phyloP scores from a whole-genome alignment of 2,113 vertebrate genomes.

The Platycercus adscitus region DNA sequence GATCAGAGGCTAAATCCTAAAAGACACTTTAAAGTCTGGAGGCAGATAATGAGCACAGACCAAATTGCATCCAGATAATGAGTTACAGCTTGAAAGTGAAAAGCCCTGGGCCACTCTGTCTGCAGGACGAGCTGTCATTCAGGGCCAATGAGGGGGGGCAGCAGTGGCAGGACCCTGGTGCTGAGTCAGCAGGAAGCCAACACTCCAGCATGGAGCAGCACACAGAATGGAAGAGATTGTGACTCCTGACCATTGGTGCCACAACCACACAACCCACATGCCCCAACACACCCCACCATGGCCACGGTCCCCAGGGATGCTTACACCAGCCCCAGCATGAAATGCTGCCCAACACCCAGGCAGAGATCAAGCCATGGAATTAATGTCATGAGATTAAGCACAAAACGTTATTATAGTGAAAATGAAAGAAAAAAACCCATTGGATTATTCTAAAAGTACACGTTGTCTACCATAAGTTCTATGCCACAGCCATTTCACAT shows the following conservation, averaged over 20 bases:
- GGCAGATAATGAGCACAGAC: neutral
- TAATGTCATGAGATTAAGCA: neutral
- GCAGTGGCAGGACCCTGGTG: accelerated
- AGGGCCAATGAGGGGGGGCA: accelerated
- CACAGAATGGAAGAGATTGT: accelerated
- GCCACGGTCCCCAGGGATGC: accelerated
- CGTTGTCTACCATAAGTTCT: accelerated
- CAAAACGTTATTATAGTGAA: neutral
- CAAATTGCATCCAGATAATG: accelerated
- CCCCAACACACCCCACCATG: accelerated
- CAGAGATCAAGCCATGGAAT: accelerated
- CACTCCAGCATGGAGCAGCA: neutral
- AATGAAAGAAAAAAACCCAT: accelerated
- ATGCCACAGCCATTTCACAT: neutral
- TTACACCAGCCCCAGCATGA: too few relatives aligned
- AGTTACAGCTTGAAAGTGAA: neutral
- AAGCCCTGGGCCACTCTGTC: accelerated
- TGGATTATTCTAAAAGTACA: neutral
- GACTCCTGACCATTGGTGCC: neutral
- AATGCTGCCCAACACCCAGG: accelerated
- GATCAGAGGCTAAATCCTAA: neutral
- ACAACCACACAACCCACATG: accelerated
- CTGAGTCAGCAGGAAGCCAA: neutral
- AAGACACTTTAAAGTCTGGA: neutral
- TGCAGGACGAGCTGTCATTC: accelerated